A percentile compares a stretch with the other conserved stretches of the same genome.
Evolutionary conservation across 1,140 invertebrate genomes (phyloP).

Genomic region (Pogonomyrmex barbatus): DNA sequence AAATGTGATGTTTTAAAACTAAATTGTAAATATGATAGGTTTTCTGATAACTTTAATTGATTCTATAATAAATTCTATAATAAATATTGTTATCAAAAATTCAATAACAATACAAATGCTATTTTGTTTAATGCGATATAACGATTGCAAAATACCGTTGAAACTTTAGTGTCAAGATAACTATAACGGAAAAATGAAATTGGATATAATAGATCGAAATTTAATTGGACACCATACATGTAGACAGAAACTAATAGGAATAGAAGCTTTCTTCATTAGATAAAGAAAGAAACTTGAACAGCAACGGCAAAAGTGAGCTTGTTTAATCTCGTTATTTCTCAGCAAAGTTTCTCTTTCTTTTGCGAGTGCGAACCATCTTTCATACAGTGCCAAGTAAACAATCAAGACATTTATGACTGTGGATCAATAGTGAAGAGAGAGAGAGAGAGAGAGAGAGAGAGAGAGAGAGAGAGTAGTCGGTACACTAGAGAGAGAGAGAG

Average conservation of each 20-base stretch:
- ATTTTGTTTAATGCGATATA: background rate
- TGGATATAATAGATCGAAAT: conserved; percentile 43
- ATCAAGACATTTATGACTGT: conserved; percentile 39
- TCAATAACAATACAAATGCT: background rate
- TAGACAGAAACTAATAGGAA: conserved; percentile 43
- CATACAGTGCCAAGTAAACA: conserved; percentile 41
- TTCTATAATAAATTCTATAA: background rate
- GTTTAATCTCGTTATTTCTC: conserved; percentile 54
- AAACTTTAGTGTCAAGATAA: conserved; percentile 19
- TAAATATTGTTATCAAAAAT: background rate
- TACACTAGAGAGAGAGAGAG: background rate
- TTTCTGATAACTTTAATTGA: background rate
- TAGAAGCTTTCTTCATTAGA: conserved; percentile 49
- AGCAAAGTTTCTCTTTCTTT: conserved; percentile 26
- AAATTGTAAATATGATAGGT: background rate
- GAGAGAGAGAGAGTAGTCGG: no score
- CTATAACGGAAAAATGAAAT: conserved; percentile 3
- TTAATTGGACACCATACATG: conserved; percentile 41
- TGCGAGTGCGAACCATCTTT: conserved; percentile 18
- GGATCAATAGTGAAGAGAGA: conserved; percentile 20
- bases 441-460: no score
- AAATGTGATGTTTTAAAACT: conserved; percentile 7
- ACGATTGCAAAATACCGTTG: background rate
- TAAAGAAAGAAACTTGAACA: conserved; percentile 40
- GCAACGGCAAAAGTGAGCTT: background rate